phyloP scores from a whole-genome alignment of 2,797 vertebrate species.

The Catamblyrhynchus diadema region DNA sequence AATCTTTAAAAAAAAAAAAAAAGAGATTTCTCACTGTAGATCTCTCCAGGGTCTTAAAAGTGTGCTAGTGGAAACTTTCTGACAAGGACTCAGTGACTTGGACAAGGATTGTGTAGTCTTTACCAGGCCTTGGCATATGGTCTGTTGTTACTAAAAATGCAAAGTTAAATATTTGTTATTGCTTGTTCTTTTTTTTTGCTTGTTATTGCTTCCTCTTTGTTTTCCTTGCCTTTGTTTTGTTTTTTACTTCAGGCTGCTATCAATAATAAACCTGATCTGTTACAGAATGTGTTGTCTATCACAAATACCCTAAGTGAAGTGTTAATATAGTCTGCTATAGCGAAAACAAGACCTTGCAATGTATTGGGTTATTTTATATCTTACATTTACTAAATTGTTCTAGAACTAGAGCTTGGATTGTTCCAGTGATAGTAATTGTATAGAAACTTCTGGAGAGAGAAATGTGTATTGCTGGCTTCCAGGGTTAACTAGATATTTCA shows the following conservation, averaged over 20 bases:
- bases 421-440: neutral
- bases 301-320: neutral
- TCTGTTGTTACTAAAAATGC: neutral
- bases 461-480: neutral
- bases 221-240: neutral
- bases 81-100: neutral
- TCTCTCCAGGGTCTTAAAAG: neutral
- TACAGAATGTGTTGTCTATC: neutral
- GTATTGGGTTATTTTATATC: neutral
- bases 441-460: neutral
- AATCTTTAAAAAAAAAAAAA: neutral
- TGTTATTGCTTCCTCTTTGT: neutral
- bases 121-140: neutral
- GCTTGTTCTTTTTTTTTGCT: too few relatives aligned
- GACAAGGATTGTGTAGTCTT: neutral
- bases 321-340: neutral
- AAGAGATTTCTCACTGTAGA: neutral
- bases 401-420: neutral
- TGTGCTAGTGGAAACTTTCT: neutral
- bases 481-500: neutral
- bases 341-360: accelerated
- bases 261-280: neutral
- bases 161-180: neutral
- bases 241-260: neutral
- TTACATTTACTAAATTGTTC: neutral